Percentiles rank a stretch among this genome's conserved stretches.
These are phyloP conservation scores for Cercocebus atys DNA, from an alignment of 2,113 vertebrate species.

Conservation along the genomic window DNA sequence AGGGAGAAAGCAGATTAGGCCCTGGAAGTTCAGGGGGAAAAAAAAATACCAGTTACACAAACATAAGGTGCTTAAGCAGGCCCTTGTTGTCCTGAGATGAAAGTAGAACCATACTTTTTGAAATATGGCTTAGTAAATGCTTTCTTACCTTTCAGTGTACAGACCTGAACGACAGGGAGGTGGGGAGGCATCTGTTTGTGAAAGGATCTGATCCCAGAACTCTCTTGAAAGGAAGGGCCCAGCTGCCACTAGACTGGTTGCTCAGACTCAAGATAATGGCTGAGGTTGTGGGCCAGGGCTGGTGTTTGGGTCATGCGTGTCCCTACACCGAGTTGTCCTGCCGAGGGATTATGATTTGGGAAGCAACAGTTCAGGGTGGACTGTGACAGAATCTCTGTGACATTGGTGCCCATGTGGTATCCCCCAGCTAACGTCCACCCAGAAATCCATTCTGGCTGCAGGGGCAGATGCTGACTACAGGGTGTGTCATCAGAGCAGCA, in stretches of 20 bases:
- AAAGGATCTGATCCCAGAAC: not conserved
- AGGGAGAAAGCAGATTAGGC: not conserved
- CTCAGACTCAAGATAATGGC: not conserved
- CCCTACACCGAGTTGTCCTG: not conserved
- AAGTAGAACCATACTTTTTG: not conserved
- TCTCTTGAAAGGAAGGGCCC: not conserved
- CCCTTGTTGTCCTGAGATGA: not conserved
- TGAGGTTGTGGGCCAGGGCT: not conserved
- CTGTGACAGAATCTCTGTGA: not conserved
- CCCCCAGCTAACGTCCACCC: not conserved
- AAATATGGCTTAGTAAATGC: slow-evolving; percentile 2
- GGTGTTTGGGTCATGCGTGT: not conserved
- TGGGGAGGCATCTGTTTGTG: not conserved
- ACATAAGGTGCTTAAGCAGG: not conserved
- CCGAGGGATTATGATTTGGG: not conserved
- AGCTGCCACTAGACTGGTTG: not conserved
- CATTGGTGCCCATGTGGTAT: fast-evolving
- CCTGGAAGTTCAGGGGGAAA: not conserved
- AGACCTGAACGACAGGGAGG: not conserved
- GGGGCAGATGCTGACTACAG: not conserved
- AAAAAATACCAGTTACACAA: not conserved
- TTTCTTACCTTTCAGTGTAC: not conserved
- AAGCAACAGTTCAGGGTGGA: not conserved
- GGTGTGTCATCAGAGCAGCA: not conserved
- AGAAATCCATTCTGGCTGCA: not conserved